phyloP scores from a whole-genome alignment of 1,140 invertebrate genomes.

The Drosophila arizonae region DNA sequence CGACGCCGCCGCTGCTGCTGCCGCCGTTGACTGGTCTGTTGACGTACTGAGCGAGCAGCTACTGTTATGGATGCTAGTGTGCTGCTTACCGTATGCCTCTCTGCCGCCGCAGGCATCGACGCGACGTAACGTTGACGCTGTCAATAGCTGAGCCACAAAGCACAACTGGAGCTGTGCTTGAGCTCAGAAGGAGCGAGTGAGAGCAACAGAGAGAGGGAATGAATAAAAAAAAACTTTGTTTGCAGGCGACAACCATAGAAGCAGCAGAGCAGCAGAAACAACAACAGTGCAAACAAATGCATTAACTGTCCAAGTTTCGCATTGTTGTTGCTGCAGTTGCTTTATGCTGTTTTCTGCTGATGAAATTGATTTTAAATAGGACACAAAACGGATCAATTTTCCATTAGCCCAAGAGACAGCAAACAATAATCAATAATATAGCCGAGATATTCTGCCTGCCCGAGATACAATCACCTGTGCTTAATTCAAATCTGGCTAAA shows the following conservation, averaged over 20 bases:
- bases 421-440: conserved; percentile 5
- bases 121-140: conserved; percentile 6
- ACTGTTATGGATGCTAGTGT: conserved; percentile 27
- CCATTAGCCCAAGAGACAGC: conserved; percentile 1
- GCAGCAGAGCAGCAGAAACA: conserved; percentile 4
- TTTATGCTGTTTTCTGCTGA: conserved; percentile 23
- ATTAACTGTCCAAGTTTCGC: conserved; percentile 6
- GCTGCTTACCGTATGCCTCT: neutral
- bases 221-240: conserved; percentile 12
- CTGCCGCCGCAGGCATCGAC: conserved; percentile 1
- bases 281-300: conserved; percentile 17
- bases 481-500: too few relatives aligned
- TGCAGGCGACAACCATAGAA: conserved; percentile 13
- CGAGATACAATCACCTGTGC: neutral
- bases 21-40: conserved; percentile 4
- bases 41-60: conserved; percentile 3
- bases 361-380: conserved; percentile 43
- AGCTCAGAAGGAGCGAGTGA: neutral
- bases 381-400: conserved; percentile 26
- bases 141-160: conserved; percentile 29
- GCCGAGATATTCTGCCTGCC: neutral
- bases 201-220: neutral
- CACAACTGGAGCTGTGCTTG: conserved; percentile 24
- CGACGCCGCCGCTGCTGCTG: neutral
- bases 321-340: conserved; percentile 9